Base-by-base conservation (phyloP, 2,888 invertebrate species). In the Baccha elongata region DNA sequence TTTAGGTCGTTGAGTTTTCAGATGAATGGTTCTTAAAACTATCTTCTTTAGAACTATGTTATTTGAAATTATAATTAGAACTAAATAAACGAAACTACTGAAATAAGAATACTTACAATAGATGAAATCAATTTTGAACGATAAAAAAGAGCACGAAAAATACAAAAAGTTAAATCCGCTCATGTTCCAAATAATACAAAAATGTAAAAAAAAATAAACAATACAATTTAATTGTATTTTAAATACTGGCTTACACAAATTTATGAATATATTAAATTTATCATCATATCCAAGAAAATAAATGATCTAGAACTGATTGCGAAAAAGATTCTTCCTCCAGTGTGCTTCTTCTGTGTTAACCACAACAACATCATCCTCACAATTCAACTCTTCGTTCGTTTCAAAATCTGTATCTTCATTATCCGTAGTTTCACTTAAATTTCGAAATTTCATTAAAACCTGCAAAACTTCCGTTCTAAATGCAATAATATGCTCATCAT, bases 401-500 rank as follows among this genome's bases (percentile, higher is more conserved):
- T 69, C 74, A 8, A 40, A 21, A 21, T 44, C 60, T 10, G 53
- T 60, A 42, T 40, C 35, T 3, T 46, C 80, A 40, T 72, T 78
- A 5, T 81, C 73, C n/a, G 53, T 76, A 17, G 19, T 37, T 29
- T 78, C 83, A 72, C 86, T 86, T 62, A 86, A 81, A 60, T 84
- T 76, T 29, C 81, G 65, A 68, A 84, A 86, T 68, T 86, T 86
- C 81, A 81, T 85, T 11, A 86, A 65, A 21, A 85, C 58, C 52
- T 85, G 83, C 35, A 86, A 32, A 15, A 86, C 67, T 60, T 86
- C 86, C 10, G 86, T 78, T 35, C 86, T 69, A 50, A 86, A 86
- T 2, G 86, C 55, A 52, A 85, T 85, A 7, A 85, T 81, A 42
- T 85, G 85, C 21, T 85, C 79, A 26, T 86, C 84, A 52, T 76